Evolutionary conservation across 2,113 vertebrate genomes (phyloP).

Genomic region (Struthidea cinerea): DNA sequence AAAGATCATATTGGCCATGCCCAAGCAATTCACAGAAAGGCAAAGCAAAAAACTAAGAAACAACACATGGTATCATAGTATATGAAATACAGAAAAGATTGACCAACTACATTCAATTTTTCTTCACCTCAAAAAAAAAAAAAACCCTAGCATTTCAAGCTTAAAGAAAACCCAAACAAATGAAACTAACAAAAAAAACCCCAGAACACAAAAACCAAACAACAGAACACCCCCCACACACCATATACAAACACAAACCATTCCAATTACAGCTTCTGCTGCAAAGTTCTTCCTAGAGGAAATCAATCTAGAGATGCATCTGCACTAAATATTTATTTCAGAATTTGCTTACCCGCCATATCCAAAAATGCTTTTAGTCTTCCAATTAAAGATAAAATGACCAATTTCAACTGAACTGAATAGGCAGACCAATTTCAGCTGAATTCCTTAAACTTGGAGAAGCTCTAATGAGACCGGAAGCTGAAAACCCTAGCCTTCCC

Average conservation of each 20-base stretch:
- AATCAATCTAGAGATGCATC: neutral
- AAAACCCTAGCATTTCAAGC: neutral
- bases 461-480: neutral
- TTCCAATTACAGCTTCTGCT: neutral
- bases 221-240: fast-evolving
- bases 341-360: neutral
- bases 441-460: neutral
- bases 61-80: neutral
- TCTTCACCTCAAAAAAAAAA: neutral
- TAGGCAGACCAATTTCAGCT: neutral
- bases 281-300: neutral
- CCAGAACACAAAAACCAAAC: neutral
- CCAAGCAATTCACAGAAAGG: neutral
- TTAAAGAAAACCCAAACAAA: neutral
- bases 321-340: neutral
- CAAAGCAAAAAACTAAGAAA: neutral
- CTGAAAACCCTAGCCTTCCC: neutral
- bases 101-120: neutral
- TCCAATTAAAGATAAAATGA: neutral
- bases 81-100: neutral
- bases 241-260: neutral
- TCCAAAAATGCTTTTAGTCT: neutral
- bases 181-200: neutral
- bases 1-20: neutral
- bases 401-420: neutral